Evolutionary conservation across 2,113 vertebrate species (phyloP).

Genomic region (Accipiter virgatus): DNA sequence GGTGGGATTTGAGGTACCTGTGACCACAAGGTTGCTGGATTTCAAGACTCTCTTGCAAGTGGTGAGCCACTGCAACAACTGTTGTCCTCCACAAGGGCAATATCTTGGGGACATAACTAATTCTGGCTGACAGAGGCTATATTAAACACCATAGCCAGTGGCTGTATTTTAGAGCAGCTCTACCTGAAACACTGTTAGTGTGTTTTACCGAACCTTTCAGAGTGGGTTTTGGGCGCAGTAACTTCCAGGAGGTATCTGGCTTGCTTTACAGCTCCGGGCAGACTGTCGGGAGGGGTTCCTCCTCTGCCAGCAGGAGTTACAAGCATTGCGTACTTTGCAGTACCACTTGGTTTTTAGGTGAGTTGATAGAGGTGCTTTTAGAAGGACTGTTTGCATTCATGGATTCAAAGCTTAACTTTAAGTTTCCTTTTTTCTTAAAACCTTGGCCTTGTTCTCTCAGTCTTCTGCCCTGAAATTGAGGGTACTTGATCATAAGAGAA

Average conservation of each 20-base stretch:
- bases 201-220: background rate
- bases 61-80: background rate
- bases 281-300: background rate
- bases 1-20: background rate
- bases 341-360: background rate
- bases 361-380: background rate
- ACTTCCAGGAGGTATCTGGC: background rate
- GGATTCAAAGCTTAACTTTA: background rate
- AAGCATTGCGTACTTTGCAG: fast-evolving
- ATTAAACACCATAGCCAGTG: background rate
- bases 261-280: background rate
- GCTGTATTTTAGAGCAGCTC: background rate
- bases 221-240: background rate
- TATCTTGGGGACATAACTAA: background rate
- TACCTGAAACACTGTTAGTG: background rate
- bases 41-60: background rate
- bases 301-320: background rate
- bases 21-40: background rate
- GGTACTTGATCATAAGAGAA: background rate
- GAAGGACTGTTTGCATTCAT: background rate
- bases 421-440: background rate
- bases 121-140: background rate
- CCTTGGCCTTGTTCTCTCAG: background rate
- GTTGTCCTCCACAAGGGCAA: background rate
- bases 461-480: background rate